Evolutionary conservation across 1,140 invertebrate species (phyloP).

Genomic region (Fopius arisanus): DNA sequence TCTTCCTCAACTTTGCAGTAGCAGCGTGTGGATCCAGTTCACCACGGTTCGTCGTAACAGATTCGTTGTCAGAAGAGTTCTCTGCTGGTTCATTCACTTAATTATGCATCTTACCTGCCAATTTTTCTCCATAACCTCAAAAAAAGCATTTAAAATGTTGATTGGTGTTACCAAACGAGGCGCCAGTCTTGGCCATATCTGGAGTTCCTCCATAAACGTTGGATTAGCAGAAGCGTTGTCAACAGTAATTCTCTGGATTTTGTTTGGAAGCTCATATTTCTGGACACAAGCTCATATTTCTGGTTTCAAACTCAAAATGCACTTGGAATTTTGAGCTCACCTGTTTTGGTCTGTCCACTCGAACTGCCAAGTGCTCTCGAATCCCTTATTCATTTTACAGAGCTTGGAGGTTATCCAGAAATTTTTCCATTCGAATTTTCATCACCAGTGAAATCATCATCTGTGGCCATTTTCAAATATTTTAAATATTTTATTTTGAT

Average conservation of each 20-base stretch:
- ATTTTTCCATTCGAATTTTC: too few relatives aligned
- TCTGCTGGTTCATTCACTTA: background rate
- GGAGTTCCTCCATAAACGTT: constrained; percentile 27
- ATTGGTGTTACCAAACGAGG: background rate
- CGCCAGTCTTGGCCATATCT: background rate
- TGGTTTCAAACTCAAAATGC: too few relatives aligned
- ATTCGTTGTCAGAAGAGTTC: background rate
- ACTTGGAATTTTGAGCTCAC: too few relatives aligned
- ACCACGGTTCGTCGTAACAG: background rate
- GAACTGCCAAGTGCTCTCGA: too few relatives aligned
- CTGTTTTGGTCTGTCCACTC: too few relatives aligned
- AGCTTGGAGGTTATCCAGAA: too few relatives aligned
- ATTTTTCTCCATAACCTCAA: background rate
- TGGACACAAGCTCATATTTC: background rate
- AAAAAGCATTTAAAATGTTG: constrained; percentile 12
- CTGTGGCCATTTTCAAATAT: too few relatives aligned
- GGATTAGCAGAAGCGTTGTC: constrained; percentile 24
- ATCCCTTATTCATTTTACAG: too few relatives aligned
- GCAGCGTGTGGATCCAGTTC: background rate
- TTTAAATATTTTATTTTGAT: too few relatives aligned
- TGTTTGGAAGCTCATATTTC: constrained; percentile 6
- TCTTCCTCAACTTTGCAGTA: constrained; percentile 2
- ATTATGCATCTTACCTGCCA: background rate
- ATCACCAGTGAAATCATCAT: too few relatives aligned
- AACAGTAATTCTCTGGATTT: constrained; percentile 28